Base-by-base conservation (phyloP, 2,797 vertebrate genomes). In the Mastacembelus armatus region DNA sequence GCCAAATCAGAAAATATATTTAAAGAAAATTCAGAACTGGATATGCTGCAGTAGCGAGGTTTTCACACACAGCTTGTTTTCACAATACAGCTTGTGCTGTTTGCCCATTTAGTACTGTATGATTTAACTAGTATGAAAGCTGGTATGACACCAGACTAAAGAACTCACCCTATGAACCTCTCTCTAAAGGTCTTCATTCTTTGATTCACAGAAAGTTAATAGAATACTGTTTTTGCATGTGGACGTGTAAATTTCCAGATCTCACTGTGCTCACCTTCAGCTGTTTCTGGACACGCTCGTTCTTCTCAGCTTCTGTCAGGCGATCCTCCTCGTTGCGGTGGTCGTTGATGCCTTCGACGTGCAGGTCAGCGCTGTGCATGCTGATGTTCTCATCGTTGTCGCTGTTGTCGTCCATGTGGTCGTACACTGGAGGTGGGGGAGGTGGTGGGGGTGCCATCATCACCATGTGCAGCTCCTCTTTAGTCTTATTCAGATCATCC, bases 281-380 rank as follows among this genome's bases (percentile, higher is more conserved):
- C 68, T 98, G 97, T 45, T 85, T 94, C 92, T 98, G 96, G 51
- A 98, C 95, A 0, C 96, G 95, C 48, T 96, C 94, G 0, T 99
- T 99, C 93, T 98, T 99, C 92, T 96, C 94, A 0, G 95, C 96
- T 86, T 99, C 97, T 0, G 97, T 98, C 57, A 96, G 39, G 3
- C 97, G 94, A 1, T 95, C 90, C 90, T 98, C 97, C 86, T 98
- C 97, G 0, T 92, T 89, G 86, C 95, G 95, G 90, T 98, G 95
- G 1, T 95, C 95, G 45, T 90, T 74, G 91, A 97, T 94, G 57
- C 90, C 95, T 21, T 95, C 95, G 0, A 68, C 90, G 33, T 89
- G 94, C 74, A 98, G 93, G 77, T 98, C 97, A 0, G 96, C 96
- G 0, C 96, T 98, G 92, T 95, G 93, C 73, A 77, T 95, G 24